A percentile compares a stretch with the other conserved stretches of the same genome.
Evolutionary conservation across 2,797 vertebrate genomes (phyloP).

Genomic region (Ptychobarbus kaznakovi): DNA sequence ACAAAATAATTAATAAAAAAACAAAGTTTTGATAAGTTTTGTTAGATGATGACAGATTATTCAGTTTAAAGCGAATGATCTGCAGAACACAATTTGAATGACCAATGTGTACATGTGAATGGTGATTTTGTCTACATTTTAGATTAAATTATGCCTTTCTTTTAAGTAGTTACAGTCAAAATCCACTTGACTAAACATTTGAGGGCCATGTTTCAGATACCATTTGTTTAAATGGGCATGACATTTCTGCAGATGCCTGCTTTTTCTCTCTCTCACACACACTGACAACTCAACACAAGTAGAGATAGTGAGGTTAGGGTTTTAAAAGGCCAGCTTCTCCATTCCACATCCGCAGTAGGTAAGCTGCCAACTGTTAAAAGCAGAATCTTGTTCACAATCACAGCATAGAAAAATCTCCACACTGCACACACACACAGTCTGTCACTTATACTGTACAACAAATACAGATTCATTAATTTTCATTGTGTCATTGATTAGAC

Average conservation of each 20-base stretch:
- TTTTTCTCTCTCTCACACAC: not conserved
- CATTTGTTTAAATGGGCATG: not conserved
- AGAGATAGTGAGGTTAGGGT: not conserved
- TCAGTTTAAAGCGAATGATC: not conserved
- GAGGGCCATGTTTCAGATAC: not conserved
- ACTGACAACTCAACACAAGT: not conserved
- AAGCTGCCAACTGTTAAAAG: slow-evolving; percentile 43
- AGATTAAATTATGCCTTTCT: not conserved
- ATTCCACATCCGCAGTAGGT: not conserved
- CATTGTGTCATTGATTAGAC: not conserved
- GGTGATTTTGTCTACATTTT: not conserved
- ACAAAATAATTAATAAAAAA: not conserved
- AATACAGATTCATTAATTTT: not conserved
- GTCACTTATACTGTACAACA: not conserved
- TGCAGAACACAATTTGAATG: too few relatives aligned
- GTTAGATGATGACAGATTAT: not conserved
- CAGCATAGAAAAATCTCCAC: slow-evolving; percentile 10
- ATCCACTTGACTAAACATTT: not conserved
- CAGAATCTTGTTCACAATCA: slow-evolving; percentile 35
- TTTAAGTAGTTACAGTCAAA: not conserved
- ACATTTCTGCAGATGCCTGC: not conserved
- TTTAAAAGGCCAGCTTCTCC: slow-evolving; percentile 14
- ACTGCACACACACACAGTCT: not conserved
- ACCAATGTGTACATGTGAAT: not conserved
- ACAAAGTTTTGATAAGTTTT: not conserved